Conservation (phyloP, 53 echinoderm and acorn worm genomes). For the Holothuria scabra region DNA sequence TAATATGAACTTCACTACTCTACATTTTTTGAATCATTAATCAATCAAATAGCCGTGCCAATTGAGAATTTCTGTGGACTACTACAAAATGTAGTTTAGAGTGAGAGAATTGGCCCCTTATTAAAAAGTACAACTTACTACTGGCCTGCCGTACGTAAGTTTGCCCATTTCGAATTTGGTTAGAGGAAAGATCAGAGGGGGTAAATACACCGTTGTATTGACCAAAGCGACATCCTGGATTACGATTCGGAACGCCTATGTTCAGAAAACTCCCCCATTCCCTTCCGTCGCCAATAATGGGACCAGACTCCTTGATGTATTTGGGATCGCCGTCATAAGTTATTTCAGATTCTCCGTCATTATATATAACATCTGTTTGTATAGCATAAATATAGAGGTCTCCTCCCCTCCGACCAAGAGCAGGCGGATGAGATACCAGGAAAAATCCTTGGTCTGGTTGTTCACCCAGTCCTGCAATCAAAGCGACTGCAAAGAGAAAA, state of each 20-base stretch:
- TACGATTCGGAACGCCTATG: not conserved
- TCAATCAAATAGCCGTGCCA: too few species aligned
- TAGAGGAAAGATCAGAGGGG: not conserved
- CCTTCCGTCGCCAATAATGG: not conserved
- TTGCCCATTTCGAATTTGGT: not conserved
- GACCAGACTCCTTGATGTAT: not conserved
- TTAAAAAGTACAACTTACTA: too few species aligned
- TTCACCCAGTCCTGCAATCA: not conserved
- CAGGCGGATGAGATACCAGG: not conserved
- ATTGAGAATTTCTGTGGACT: too few species aligned
- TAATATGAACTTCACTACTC: too few species aligned
- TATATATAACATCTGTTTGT: not conserved
- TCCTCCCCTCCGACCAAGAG: not conserved
- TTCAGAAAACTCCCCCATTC: conserved; percentile 1
- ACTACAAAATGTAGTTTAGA: too few species aligned
- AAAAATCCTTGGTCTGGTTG: conserved; percentile 31
- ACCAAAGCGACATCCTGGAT: not conserved
- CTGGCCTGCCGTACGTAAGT: not conserved
- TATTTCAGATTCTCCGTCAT: not conserved
- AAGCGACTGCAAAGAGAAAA: not conserved
- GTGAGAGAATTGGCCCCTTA: too few species aligned
- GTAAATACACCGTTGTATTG: not conserved
- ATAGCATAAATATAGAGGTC: conserved; percentile 1
- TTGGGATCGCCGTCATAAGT: not conserved
- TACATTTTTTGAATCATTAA: too few species aligned